Evolutionary conservation across 2,797 vertebrate genomes (phyloP).

Genomic region (Galaxias olidus): DNA sequence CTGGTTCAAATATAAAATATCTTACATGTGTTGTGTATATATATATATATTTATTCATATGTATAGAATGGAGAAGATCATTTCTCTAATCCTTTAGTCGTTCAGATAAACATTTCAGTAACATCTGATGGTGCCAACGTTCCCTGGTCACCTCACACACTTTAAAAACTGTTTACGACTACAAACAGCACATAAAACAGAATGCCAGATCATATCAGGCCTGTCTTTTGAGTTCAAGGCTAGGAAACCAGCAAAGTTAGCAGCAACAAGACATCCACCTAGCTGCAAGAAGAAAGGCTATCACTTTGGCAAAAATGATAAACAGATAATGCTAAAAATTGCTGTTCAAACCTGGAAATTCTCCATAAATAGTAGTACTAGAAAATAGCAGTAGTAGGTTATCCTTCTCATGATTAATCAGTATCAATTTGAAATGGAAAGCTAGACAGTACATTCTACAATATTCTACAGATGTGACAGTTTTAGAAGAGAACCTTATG

Average conservation of each 20-base stretch:
- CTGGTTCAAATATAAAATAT: constrained; percentile 83
- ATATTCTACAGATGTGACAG: constrained; percentile 83
- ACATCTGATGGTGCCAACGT: constrained; percentile 68
- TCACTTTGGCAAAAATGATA: constrained; percentile 94
- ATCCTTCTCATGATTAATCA: constrained; percentile 59
- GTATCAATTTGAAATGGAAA: constrained; percentile 63
- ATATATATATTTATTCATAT: constrained; percentile 74
- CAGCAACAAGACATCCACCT: constrained; percentile 73
- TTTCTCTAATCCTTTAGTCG: constrained; percentile 75
- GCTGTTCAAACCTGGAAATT: constrained; percentile 83
- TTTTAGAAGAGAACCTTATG: constrained; percentile 86
- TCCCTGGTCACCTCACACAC: constrained; percentile 60
- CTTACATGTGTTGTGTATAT: constrained; percentile 76
- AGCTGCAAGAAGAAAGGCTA: constrained; percentile 83
- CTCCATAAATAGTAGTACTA: constrained; percentile 86
- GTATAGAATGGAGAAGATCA: constrained; percentile 70
- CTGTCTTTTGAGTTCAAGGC: constrained; percentile 47
- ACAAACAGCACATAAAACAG: constrained; percentile 54
- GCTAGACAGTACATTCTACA: constrained; percentile 83
- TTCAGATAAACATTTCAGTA: constrained; percentile 83
- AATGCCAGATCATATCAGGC: constrained; percentile 59
- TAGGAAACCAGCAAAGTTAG: constrained; percentile 62
- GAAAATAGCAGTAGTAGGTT: constrained; percentile 84
- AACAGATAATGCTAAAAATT: constrained; percentile 76
- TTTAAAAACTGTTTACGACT: constrained; percentile 40